Conservation (phyloP, 2,888 invertebrate genomes). For the Drosophila fungiperda region DNA sequence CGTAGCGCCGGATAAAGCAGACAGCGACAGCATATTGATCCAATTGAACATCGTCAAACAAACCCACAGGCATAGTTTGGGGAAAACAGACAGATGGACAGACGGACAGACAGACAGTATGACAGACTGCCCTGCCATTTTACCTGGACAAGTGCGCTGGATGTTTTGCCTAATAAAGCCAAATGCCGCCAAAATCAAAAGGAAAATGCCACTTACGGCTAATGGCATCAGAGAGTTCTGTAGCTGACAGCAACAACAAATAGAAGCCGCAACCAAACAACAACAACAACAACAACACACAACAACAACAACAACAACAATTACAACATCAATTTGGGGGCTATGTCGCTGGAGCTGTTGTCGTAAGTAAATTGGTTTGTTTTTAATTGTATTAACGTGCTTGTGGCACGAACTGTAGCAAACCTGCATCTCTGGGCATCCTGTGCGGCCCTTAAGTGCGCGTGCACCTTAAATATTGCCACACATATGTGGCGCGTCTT, state of each 20-base stretch:
- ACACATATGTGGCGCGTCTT: conserved; percentile 42
- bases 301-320: conserved; percentile 3
- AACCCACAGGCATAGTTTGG: conserved; percentile 17
- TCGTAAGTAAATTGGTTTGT: conserved; percentile 56
- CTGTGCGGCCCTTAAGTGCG: conserved; percentile 65
- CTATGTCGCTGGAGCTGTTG: conserved; percentile 5
- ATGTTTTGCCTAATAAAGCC: conserved; percentile 73
- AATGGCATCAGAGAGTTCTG: conserved; percentile 66
- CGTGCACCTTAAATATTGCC: conserved; percentile 54
- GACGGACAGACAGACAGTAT: neutral
- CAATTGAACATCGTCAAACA: conserved; percentile 63
- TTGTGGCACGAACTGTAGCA: conserved; percentile 19
- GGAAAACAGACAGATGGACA: neutral
- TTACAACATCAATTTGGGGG: conserved; percentile 9
- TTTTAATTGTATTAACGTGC: conserved; percentile 72
- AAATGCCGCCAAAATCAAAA: conserved; percentile 77
- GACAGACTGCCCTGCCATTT: neutral
- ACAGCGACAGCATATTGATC: conserved; percentile 57
- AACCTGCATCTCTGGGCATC: conserved; percentile 14
- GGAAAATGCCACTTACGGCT: conserved; percentile 77
- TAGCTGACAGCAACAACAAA: conserved; percentile 42
- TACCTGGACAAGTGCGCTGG: conserved; percentile 32
- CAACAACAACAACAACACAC: conserved; percentile 10
- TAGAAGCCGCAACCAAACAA: conserved; percentile 4
- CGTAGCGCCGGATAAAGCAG: conserved; percentile 19